Evolutionary conservation across 2,888 invertebrate species (phyloP).

Genomic region (Alcis repandata): DNA sequence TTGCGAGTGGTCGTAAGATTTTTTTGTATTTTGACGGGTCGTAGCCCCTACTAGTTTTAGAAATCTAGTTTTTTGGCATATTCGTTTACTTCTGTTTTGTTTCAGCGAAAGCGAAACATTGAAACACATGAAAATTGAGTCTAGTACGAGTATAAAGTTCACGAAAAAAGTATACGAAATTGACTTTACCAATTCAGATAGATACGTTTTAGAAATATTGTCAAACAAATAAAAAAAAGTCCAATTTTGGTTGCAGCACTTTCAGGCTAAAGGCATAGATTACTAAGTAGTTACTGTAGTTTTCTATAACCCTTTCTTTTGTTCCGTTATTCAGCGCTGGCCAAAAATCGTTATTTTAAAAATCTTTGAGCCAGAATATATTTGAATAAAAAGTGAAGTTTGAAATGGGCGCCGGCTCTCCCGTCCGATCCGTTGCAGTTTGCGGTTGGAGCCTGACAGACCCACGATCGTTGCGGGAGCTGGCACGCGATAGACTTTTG

Average conservation of each 20-base stretch:
- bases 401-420: slow-evolving; percentile 53
- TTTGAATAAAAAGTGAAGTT: slow-evolving; percentile 58
- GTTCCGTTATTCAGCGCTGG: too few relatives aligned
- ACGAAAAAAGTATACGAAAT: too few relatives aligned
- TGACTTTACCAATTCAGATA: too few relatives aligned
- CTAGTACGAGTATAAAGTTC: too few relatives aligned
- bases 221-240: too few relatives aligned
- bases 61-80: slow-evolving; percentile 40
- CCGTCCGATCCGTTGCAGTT: slow-evolving; percentile 67
- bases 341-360: too few relatives aligned
- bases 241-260: too few relatives aligned
- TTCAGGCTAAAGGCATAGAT: too few relatives aligned
- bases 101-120: slow-evolving; percentile 2
- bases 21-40: background rate
- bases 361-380: slow-evolving; percentile 41
- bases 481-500: slow-evolving; percentile 73
- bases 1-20: background rate
- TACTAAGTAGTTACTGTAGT: too few relatives aligned
- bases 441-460: slow-evolving; percentile 78
- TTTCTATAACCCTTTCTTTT: too few relatives aligned
- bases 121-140: too few relatives aligned
- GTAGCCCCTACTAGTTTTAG: background rate
- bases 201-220: too few relatives aligned
- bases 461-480: slow-evolving; percentile 72
- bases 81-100: slow-evolving; percentile 44